Base-by-base conservation (phyloP, 2,113 vertebrate genomes). In the Zosterops hypoxanthus region DNA sequence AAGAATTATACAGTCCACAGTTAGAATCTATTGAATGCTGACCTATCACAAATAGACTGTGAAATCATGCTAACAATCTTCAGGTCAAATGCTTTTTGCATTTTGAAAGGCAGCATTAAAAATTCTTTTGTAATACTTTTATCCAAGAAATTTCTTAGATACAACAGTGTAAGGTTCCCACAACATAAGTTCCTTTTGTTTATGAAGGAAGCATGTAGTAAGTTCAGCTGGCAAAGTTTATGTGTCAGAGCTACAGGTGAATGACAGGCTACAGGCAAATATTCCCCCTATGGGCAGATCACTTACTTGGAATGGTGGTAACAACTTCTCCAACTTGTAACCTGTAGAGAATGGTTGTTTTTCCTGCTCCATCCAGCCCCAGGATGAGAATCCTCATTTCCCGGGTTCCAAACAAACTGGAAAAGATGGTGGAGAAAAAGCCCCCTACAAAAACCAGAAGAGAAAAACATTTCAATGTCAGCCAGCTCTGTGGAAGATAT, bases 311-410 rank as follows among this genome's bases (percentile, higher is more conserved):
- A 96, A 99, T 99, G 46, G 99, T 99, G 69, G 99, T 99, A 85
- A 99, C 99, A 39, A 99, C 99, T 97, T 99, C 99, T 96, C 99
- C 99, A 42, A 99, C 99, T 95, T 99, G 99, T 82, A 99, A 97
- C 73, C 99, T 98, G 97, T 99, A 99, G 49, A 99, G 98, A 95
- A 99, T 99, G 33, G 99, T 99, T 4, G 99, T 99, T 97, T 99
- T 99, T 79, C 99, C 99, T 14, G 99, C 99, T 79, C 99, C 99
- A 9, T 99, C 99, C 96, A 99, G 97, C 93, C 99, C 99, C 96
- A 99, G 97, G 96, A 99, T 99, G 86, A 99, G 98, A 97, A 99
- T 99, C 94, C 99, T 99, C 99, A 99, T 99, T 97, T 99, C 99
- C 78, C 99, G 98, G 70, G 99, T 99, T 96, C 99, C 99, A 97